Percentiles rank a stretch among this genome's conserved stretches.
These are phyloP conservation scores for Akabosia matsudoensis DNA, from an alignment of 1,140 invertebrate genomes.

Conservation along the genomic window DNA sequence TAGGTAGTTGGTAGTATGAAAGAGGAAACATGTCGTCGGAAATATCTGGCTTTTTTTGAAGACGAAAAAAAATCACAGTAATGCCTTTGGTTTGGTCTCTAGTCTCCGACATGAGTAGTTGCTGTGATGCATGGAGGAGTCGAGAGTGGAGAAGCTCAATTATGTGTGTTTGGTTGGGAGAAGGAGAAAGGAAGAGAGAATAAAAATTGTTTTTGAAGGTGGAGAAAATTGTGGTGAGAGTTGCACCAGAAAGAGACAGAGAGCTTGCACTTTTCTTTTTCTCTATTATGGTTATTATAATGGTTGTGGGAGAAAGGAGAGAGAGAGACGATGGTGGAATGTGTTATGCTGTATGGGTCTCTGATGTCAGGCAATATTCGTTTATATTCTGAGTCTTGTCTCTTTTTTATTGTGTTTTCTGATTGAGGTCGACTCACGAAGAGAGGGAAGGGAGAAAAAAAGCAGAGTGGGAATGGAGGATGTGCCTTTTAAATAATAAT, in stretches of 20 bases:
- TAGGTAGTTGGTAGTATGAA: no score
- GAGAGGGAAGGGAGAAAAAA: no score
- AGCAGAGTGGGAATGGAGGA: neutral
- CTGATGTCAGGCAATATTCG: constrained; percentile 11
- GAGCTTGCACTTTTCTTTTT: neutral
- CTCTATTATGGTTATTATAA: neutral
- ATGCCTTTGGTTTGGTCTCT: constrained; percentile 4
- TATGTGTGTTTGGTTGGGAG: no score
- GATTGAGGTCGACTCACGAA: constrained; percentile 19
- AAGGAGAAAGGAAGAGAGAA: neutral
- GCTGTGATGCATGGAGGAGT: neutral
- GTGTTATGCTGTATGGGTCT: constrained; percentile 10
- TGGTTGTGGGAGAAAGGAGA: neutral
- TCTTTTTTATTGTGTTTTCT: constrained; percentile 4
- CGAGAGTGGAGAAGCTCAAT: neutral
- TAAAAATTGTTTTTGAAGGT: neutral
- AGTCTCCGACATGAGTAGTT: neutral
- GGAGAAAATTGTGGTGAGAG: neutral
- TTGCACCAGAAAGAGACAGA: neutral
- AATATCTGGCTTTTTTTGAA: neutral
- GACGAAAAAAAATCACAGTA: no score
- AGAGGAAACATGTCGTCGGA: constrained; percentile 2
- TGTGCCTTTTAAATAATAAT: neutral
- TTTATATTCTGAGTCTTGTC: neutral
- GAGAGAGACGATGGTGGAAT: neutral